Evolutionary conservation across 2,797 vertebrate genomes (phyloP).

Genomic region (Tadarida brasiliensis): DNA sequence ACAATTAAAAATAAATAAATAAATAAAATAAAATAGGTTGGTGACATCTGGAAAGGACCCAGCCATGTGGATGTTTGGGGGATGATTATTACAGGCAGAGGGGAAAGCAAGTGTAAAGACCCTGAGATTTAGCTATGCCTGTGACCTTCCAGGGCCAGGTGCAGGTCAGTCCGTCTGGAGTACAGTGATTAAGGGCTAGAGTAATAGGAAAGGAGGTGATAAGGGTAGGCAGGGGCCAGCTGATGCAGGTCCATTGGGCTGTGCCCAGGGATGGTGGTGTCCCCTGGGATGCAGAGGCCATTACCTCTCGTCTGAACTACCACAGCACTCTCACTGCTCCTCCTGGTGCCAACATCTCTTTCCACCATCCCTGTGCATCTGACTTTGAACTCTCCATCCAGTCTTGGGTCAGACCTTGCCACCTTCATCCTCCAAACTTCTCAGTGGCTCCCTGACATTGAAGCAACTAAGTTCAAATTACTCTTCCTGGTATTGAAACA

Average conservation of each 20-base stretch:
- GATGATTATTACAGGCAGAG: neutral
- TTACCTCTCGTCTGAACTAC: neutral
- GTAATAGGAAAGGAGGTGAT: neutral
- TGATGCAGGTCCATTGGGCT: neutral
- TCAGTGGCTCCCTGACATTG: neutral
- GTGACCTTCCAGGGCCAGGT: neutral
- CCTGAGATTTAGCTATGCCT: neutral
- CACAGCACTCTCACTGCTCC: neutral
- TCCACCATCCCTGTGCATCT: neutral
- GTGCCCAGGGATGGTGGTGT: neutral
- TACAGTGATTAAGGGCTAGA: fast-evolving
- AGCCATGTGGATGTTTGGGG: neutral
- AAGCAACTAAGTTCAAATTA: neutral
- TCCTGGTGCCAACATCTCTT: neutral
- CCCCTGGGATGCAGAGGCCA: neutral
- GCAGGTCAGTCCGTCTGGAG: neutral
- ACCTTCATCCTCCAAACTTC: neutral
- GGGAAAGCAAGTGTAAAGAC: neutral
- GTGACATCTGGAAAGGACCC: neutral
- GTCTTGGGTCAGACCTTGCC: neutral
- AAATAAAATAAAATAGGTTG: no score
- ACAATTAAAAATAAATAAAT: no score
- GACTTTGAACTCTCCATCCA: neutral
- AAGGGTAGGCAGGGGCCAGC: fast-evolving
- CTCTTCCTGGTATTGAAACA: neutral